Evolutionary conservation across 2,888 invertebrate species (phyloP).

Genomic region (Himalopsyche kuldschensis): DNA sequence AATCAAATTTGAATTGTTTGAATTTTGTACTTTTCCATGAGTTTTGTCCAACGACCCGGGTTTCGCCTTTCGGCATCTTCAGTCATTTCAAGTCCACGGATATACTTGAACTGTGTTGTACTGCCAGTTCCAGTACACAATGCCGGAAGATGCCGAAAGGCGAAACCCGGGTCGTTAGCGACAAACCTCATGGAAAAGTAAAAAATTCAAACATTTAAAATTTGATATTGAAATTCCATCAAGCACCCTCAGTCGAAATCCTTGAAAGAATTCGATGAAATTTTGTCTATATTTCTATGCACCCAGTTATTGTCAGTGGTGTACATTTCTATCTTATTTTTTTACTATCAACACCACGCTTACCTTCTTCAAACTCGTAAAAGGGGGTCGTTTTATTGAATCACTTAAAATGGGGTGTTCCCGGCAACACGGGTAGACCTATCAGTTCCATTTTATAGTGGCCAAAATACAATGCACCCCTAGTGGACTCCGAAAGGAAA

Average conservation of each 20-base stretch:
- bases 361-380: neutral
- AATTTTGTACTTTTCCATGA: too few relatives aligned
- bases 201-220: too few relatives aligned
- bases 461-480: neutral
- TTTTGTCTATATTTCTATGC: neutral
- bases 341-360: neutral
- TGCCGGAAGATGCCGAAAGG: neutral
- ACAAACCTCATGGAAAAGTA: too few relatives aligned
- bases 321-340: neutral
- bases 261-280: too few relatives aligned
- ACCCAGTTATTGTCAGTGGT: neutral
- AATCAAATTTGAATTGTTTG: too few relatives aligned
- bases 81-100: too few relatives aligned
- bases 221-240: too few relatives aligned
- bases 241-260: too few relatives aligned
- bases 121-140: too few relatives aligned
- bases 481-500: neutral
- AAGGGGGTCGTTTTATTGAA: neutral
- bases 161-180: neutral
- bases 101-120: too few relatives aligned
- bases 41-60: too few relatives aligned
- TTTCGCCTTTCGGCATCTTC: too few relatives aligned
- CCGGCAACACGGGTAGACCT: neutral
- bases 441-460: neutral
- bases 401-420: neutral